Evolutionary conservation across 2,888 invertebrate species (phyloP).

Genomic region (Eugnorisma glareosa): DNA sequence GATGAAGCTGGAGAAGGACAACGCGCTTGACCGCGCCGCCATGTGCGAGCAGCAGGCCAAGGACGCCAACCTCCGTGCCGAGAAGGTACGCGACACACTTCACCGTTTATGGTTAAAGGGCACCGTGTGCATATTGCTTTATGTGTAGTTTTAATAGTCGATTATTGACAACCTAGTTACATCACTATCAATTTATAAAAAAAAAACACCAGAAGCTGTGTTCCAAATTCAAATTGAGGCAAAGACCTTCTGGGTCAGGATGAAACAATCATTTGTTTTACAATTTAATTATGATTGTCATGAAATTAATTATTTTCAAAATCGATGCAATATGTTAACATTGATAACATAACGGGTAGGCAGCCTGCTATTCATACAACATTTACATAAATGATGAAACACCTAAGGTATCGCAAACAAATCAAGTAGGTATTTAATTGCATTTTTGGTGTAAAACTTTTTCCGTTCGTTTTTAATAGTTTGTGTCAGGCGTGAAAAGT

Average conservation of each 20-base stretch:
- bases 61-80: conserved; percentile 96
- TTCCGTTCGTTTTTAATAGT: conserved; percentile 26
- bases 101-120: conserved; percentile 66
- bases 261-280: not conserved
- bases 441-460: conserved; percentile 14
- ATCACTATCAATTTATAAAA: conserved; percentile 16
- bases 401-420: not conserved
- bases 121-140: conserved; percentile 49
- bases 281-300: conserved; percentile 2
- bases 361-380: not conserved
- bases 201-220: not conserved
- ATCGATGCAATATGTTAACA: not conserved
- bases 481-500: conserved; percentile 14
- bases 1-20: conserved; percentile 99
- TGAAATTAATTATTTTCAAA: not conserved
- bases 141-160: conserved; percentile 45
- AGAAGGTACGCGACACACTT: conserved; percentile 91
- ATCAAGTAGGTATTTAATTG: not conserved
- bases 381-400: conserved; percentile 10
- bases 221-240: conserved; percentile 30
- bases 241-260: not conserved
- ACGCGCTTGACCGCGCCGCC: conserved; percentile 99
- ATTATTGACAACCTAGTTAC: conserved; percentile 44
- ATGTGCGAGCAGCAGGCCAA: conserved; percentile 99
- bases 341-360: not conserved